Evolutionary conservation across 2,888 invertebrate genomes (phyloP), one percentile per base, ranked within the genome.

Genomic region (Lasioglossum vierecki): DNA sequence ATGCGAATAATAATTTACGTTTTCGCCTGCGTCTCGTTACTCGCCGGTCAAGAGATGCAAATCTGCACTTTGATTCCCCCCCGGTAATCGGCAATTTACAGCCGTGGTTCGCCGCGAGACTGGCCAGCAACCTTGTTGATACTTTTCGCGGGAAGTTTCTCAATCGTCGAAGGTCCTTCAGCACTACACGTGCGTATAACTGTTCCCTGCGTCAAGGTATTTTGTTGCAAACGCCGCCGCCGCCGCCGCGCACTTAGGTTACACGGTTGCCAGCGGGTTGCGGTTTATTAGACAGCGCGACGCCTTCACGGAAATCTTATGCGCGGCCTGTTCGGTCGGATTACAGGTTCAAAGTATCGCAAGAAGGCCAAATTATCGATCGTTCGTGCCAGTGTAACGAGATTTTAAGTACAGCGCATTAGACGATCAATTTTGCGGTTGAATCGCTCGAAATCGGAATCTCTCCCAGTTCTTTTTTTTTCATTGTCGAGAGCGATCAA

Each of bases 321-420:
- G 35, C 68, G 68, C 35, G 68, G 22, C 22, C 5, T 35, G 22
- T 18, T 66, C 22, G 8, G 8, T 22, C 66, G 66, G 68, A 68
- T 68, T 68, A 68, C 39, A 66, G 39, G 39, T 68, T 35, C 68
- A 22, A 22, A 22, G 39, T 68, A 39, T n/a, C 22, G 11, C 35
- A 15, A 30, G 22, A 39, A 39, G 6, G 39, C 46, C 35, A 13
- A 60, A 71, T 57, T 72, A 79, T 53, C 72, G 44, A 76, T 72
- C 11, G 57, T 35, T 57, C 26, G 15, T 44, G 53, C n/a, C 2
- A 15, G 35, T 35, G 18, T 88, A 86, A 87, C 79, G 80, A 88
- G 79, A 44, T 53, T 84, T 82, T 87, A 84, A 88, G 84, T 79
- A 60, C 66, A 39, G 70, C 30, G 70, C 39, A 77, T 84, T 87